Evolutionary conservation across 2,888 invertebrate species (phyloP), one percentile per base, ranked within the genome.

Genomic region (Hirudinaria manillensis): DNA sequence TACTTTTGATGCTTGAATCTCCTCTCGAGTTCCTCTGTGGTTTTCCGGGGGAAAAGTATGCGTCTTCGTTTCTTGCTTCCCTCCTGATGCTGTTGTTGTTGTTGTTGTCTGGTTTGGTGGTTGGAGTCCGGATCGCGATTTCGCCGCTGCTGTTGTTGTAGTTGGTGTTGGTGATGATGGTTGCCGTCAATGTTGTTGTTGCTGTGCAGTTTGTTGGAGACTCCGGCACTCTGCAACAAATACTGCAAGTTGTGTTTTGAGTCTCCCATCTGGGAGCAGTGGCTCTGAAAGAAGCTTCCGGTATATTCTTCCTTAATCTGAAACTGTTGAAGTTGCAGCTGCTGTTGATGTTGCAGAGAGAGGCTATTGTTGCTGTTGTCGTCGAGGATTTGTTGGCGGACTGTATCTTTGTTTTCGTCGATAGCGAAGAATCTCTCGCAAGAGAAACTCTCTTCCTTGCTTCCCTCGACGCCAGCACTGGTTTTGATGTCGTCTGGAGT

Each of bases 1-100:
- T 73, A 73, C 65, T 73, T 73, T 24, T 73, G 73, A 24, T 73
- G 51, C 45, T 65, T 32, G 73, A 73, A 73, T 24, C 56, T 61
- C 16, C 38, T 73, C 34, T 73, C 73, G 6, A 73, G 61, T 29
- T 73, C 36, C 10, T 73, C 73, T 10, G 55, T 73, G 10, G 56
- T 73, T 65, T 29, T 29, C 45, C 55, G 61, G 0, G 73, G 38
- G 38, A 73, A 73, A 32, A 73, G 61, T 6, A 73, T 73, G 34
- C 73, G 32, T 24, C 61, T 1, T 0, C 73, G 32, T 19, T 56
- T 29, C 36, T 55, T 72, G 53, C 61, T 16, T 3, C 6, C 3
- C 13, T 61, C 61, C 19, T 61, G 61, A 1, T 61, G 29, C 29
- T 55, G 72, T 19, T 72, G 29, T 51, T 71, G 10, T 51, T 27